These are phyloP conservation scores for Eutrigla gurnardus DNA, from an alignment of 2,797 vertebrate species.

Conservation along the genomic window DNA sequence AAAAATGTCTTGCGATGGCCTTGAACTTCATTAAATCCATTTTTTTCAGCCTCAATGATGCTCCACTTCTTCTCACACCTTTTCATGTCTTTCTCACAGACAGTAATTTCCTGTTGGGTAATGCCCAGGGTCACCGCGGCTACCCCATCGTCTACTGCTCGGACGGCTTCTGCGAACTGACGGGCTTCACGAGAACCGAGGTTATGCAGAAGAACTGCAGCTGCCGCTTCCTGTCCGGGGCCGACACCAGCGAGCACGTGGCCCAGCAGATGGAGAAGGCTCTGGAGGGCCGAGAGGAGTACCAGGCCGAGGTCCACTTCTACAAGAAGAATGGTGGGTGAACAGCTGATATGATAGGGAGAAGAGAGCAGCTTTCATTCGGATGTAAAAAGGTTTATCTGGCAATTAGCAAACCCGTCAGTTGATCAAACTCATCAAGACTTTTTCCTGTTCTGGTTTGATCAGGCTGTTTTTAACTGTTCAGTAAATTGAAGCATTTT, in stretches of 20 bases:
- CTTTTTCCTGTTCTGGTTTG: constrained; percentile 8
- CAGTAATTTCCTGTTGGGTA: constrained; percentile 98
- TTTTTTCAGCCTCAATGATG: background rate
- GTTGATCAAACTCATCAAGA: constrained; percentile 19
- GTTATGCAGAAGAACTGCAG: constrained; percentile 99
- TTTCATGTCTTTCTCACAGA: constrained; percentile 80
- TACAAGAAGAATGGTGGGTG: constrained; percentile 95
- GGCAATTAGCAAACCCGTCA: constrained; percentile 15
- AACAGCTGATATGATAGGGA: background rate
- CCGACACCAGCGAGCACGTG: constrained; percentile 90
- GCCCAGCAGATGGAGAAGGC: constrained; percentile 92
- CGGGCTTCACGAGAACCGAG: constrained; percentile 93
- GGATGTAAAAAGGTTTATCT: constrained; percentile 16
- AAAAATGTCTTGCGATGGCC: background rate
- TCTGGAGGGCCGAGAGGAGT: constrained; percentile 92
- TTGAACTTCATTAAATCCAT: background rate
- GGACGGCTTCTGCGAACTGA: constrained; percentile 97
- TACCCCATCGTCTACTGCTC: constrained; percentile 99
- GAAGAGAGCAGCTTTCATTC: background rate
- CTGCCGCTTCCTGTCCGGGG: constrained; percentile 93
- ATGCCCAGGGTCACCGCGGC: constrained; percentile 93
- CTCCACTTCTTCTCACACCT: constrained; percentile 13
- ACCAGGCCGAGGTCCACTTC: constrained; percentile 94
- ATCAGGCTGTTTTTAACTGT: constrained; percentile 17
- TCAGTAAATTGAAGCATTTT: constrained; percentile 1